Base-by-base conservation (phyloP, 2,797 vertebrate species). In the Cirrhinus mrigala region DNA sequence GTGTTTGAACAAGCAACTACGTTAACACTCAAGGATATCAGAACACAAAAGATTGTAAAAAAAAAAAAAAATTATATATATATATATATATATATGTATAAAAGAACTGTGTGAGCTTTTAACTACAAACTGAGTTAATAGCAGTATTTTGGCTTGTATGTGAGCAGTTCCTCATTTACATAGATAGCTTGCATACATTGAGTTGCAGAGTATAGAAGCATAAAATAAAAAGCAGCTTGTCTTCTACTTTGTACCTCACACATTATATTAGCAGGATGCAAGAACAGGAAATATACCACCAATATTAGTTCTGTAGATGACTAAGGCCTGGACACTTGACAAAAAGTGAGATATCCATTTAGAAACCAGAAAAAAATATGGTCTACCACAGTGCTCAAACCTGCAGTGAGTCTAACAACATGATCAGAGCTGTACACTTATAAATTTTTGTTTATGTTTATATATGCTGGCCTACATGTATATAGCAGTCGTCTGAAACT, bases 1-100 rank as follows among this genome's bases (percentile, higher is more conserved):
- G n/a, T 2, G 15, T 44, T 60, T 85, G 70, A 66, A 86, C 71
- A 52, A 24, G 14, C 16, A 83, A 86, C 56, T 69, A 54, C 29
- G 60, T 12, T 27, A 50, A 78, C 14, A 27, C 46, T 20, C 37
- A 37, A 76, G 33, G 15, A 78, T 16, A 60, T 62, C n/a, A 44
- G 20, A 78, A 78, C n/a, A 60, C 20, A 44, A 60, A 29, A 78
- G 20, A 58, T 24, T 77, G 6, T 9, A 40, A 40, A 58, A 44
- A 44, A 44, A 44, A 9, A 40, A 40, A 40, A 40, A 37, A 37
- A 37, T n/a, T n/a, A 29, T 29, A 29, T 29, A 33, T 33, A 33
- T 33, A 33, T 33, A 40, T 6, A 40, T 8, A 8, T 8, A 46
- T 9, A 46, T 9, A 46, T 44, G 58, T 40, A 12, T 58, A 22